phyloP scores from a whole-genome alignment of 92 coral and sea anemone species.

The Micromussa lordhowensis region DNA sequence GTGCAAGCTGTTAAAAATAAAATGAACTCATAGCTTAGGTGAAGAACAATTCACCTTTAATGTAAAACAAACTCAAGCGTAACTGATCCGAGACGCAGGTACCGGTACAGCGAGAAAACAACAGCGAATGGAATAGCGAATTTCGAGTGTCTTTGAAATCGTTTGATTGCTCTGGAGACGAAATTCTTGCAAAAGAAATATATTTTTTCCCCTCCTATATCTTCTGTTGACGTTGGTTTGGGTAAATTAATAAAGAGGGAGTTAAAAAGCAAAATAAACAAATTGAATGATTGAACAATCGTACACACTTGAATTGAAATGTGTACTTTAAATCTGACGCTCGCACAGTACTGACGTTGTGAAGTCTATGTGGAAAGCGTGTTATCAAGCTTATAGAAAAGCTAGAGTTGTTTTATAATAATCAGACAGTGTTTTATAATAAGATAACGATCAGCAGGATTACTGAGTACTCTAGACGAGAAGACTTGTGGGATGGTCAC shows the following conservation, averaged over 20 bases:
- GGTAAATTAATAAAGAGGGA: background rate
- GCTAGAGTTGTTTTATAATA: too few relatives aligned
- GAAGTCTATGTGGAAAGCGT: background rate
- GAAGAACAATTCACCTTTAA: background rate
- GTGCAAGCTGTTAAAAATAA: background rate
- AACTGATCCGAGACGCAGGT: constrained; percentile 33
- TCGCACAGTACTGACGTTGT: background rate
- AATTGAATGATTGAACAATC: background rate
- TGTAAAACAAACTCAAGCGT: background rate
- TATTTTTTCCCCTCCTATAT: background rate
- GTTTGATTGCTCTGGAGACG: background rate
- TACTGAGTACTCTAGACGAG: background rate
- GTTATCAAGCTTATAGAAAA: background rate
- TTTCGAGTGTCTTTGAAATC: background rate
- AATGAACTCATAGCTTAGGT: constrained; percentile 5
- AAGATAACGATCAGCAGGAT: background rate
- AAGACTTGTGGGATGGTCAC: background rate
- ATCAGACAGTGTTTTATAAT: too few relatives aligned
- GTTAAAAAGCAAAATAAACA: background rate
- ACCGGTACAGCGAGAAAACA: background rate
- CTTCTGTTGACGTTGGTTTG: background rate
- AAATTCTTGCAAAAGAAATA: background rate
- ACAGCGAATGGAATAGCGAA: background rate
- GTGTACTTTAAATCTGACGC: background rate
- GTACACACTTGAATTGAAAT: background rate